Evolutionary conservation across 2,888 invertebrate species (phyloP).

Genomic region (Drosophila mercatorum): DNA sequence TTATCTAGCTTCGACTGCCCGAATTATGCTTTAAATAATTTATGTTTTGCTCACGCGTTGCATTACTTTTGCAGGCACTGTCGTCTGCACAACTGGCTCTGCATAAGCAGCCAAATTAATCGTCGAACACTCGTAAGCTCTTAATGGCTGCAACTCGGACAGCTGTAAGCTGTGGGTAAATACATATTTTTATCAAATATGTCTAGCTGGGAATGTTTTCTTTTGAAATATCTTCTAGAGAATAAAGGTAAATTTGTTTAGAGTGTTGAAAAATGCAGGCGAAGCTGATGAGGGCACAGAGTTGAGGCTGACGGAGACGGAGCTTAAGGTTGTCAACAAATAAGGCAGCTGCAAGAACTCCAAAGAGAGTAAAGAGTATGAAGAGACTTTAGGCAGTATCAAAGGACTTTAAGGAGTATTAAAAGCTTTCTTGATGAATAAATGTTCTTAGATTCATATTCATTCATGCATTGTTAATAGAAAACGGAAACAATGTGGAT

Average conservation of each 20-base stretch:
- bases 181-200: background rate
- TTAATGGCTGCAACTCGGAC: constrained; percentile 2
- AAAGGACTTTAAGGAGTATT: too few species aligned
- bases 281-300: too few species aligned
- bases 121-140: constrained; percentile 5
- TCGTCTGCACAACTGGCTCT: background rate
- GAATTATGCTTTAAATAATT: constrained; percentile 1
- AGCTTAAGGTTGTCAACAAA: background rate
- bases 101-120: constrained; percentile 23
- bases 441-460: too few species aligned
- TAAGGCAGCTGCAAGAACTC: background rate
- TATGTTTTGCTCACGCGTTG: constrained; percentile 4
- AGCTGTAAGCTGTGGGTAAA: background rate
- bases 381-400: too few species aligned
- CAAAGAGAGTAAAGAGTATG: too few species aligned
- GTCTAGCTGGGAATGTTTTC: too few species aligned
- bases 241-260: too few species aligned
- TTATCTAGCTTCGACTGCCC: background rate
- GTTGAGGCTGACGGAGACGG: background rate
- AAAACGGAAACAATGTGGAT: too few species aligned
- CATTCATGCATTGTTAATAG: too few species aligned
- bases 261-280: too few species aligned
- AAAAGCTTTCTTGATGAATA: too few species aligned
- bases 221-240: too few species aligned
- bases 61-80: constrained; percentile 17